A percentile compares a stretch with the other conserved stretches of the same genome.
Conservation (phyloP, 2,888 invertebrate species). For the Buathra laborator region DNA sequence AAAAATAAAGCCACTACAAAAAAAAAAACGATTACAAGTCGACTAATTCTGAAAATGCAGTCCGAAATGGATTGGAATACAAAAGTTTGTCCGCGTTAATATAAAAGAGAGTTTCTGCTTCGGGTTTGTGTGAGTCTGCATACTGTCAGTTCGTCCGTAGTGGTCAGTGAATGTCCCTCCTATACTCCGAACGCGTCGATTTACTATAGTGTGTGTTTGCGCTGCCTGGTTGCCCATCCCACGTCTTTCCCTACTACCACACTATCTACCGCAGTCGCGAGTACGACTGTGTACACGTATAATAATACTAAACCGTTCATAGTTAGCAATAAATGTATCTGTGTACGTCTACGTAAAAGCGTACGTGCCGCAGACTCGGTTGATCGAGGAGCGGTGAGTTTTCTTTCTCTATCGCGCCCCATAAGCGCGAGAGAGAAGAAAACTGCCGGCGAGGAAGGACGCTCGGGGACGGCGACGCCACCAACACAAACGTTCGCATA, state of each 20-base stretch:
- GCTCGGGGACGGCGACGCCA: slow-evolving; percentile 68
- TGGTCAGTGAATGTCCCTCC: slow-evolving; percentile 65
- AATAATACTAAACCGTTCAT: slow-evolving; percentile 45
- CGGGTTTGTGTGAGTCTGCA: slow-evolving; percentile 19
- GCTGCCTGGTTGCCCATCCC: slow-evolving; percentile 59
- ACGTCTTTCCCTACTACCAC: slow-evolving; percentile 56
- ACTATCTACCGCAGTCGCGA: slow-evolving; percentile 40
- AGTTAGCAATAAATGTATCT: slow-evolving; percentile 65
- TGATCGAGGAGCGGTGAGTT: slow-evolving; percentile 53
- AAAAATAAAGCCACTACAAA: no score
- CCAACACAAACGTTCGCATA: slow-evolving; percentile 55
- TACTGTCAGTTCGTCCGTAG: slow-evolving; percentile 36
- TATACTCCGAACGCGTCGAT: slow-evolving; percentile 43
- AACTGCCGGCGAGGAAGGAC: slow-evolving; percentile 65
- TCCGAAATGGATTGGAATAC: no score
- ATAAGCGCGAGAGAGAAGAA: slow-evolving; percentile 33
- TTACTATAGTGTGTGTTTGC: slow-evolving; percentile 57
- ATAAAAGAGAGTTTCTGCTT: slow-evolving; percentile 48
- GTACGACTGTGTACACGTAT: slow-evolving; percentile 40
- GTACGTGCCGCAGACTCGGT: slow-evolving; percentile 60
- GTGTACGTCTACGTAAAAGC: slow-evolving; percentile 56
- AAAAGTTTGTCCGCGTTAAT: slow-evolving; percentile 52
- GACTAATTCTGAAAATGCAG: no score
- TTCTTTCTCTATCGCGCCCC: neutral
- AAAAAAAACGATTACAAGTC: no score